These are phyloP conservation scores for Platalea minor DNA, from an alignment of 2,797 vertebrate genomes.

Conservation along the genomic window DNA sequence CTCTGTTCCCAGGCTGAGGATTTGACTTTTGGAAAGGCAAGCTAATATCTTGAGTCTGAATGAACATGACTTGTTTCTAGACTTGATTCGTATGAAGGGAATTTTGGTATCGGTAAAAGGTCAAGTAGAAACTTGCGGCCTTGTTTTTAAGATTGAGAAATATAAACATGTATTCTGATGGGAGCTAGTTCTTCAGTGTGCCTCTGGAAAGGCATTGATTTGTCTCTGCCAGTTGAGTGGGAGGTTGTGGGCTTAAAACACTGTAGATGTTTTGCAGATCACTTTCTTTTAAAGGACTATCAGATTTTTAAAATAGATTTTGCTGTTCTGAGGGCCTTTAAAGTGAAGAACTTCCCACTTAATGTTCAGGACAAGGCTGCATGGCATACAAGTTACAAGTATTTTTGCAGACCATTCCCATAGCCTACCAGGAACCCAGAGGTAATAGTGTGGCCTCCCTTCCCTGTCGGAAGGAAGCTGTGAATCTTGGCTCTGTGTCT, in stretches of 20 bases:
- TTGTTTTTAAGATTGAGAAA: neutral
- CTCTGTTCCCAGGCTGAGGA: neutral
- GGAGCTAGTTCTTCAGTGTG: neutral
- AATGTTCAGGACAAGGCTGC: neutral
- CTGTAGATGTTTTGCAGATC: neutral
- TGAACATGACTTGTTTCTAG: neutral
- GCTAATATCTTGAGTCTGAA: neutral
- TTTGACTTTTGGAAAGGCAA: neutral
- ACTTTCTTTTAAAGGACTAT: neutral
- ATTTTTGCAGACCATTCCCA: neutral
- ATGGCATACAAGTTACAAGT: neutral
- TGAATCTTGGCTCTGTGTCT: neutral
- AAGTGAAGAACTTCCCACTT: neutral
- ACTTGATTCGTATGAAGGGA: neutral
- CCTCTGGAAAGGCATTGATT: neutral
- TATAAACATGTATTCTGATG: neutral
- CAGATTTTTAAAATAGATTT: neutral
- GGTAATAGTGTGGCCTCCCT: neutral
- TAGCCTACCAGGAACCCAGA: neutral
- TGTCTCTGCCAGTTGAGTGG: neutral
- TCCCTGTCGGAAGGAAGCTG: neutral
- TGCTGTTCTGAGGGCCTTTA: neutral
- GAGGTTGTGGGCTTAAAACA: neutral
- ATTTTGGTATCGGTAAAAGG: neutral
- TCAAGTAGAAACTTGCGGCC: neutral